These are phyloP conservation scores for Poeciliopsis occidentalis DNA, from an alignment of 2,113 vertebrate genomes.

Conservation along the genomic window DNA sequence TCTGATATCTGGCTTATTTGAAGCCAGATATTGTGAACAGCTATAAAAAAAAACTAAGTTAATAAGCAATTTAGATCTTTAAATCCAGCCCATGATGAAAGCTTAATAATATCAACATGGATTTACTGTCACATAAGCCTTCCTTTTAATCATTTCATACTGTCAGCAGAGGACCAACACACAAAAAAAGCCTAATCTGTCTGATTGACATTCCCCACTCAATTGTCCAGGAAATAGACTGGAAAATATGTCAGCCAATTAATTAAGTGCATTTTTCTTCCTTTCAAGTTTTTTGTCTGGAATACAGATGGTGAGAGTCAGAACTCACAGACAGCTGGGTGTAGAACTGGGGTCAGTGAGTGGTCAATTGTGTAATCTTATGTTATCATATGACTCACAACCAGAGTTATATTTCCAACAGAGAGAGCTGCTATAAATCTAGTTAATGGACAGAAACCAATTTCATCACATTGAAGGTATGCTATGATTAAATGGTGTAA, in stretches of 20 bases:
- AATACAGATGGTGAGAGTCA: slow-evolving; percentile 34
- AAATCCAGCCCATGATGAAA: slow-evolving; percentile 71
- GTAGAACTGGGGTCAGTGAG: slow-evolving; percentile 28
- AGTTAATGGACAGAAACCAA: too few species aligned
- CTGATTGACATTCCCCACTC: slow-evolving; percentile 63
- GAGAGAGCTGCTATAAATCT: too few species aligned
- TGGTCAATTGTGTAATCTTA: slow-evolving; percentile 30
- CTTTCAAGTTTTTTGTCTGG: slow-evolving; percentile 58
- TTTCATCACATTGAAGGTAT: too few species aligned
- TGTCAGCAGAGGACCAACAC: slow-evolving; percentile 57
- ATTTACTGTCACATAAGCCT: slow-evolving; percentile 74
- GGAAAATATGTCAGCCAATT: slow-evolving; percentile 63
- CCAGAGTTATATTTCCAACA: too few species aligned
- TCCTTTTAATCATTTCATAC: slow-evolving; percentile 66
- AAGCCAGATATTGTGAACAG: slow-evolving; percentile 61
- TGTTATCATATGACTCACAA: too few species aligned
- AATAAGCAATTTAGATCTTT: slow-evolving; percentile 78
- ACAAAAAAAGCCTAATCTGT: slow-evolving; percentile 70
- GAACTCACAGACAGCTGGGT: slow-evolving; percentile 4
- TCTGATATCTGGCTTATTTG: slow-evolving; percentile 68
- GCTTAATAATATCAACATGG: slow-evolving; percentile 77
- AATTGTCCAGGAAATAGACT: slow-evolving; percentile 52
- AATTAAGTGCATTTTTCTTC: slow-evolving; percentile 55
- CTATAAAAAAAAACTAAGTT: slow-evolving; percentile 58
- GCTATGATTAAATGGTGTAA: too few species aligned